Evolutionary conservation across 2,797 vertebrate species (phyloP).

Genomic region (Pachyuromys duprasi): DNA sequence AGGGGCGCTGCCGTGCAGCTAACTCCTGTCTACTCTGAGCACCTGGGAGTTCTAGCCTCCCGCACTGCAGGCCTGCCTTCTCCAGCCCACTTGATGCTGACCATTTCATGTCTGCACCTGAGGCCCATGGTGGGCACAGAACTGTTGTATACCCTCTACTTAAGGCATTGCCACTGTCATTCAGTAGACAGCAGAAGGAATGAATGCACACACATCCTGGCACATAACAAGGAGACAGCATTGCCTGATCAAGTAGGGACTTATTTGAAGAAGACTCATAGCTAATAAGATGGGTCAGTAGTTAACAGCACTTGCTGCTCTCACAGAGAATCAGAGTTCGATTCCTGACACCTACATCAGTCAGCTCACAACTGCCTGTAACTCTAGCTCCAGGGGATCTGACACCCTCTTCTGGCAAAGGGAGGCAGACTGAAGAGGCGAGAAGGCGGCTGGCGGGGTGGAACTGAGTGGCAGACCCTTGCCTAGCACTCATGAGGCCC

Average conservation of each 20-base stretch:
- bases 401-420: not conserved
- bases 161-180: too few species aligned
- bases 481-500: not conserved
- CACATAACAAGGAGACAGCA: not conserved
- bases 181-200: not conserved
- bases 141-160: not conserved
- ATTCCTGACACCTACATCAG: not conserved
- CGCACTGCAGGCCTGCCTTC: not conserved
- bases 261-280: not conserved
- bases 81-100: not conserved
- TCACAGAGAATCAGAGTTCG: not conserved
- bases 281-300: not conserved
- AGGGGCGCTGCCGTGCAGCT: not conserved
- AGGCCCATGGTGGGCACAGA: not conserved
- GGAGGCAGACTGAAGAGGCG: not conserved
- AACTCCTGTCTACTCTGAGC: not conserved
- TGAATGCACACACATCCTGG: not conserved
- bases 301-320: not conserved
- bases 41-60: not conserved
- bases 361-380: too few species aligned
- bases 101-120: not conserved
- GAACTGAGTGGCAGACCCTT: not conserved
- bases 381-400: not conserved
- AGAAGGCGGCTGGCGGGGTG: too few species aligned
- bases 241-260: not conserved